Evolutionary conservation across 2,113 vertebrate species (phyloP), one percentile per base, ranked within the genome.

Genomic region (Phyllopteryx taeniolatus): DNA sequence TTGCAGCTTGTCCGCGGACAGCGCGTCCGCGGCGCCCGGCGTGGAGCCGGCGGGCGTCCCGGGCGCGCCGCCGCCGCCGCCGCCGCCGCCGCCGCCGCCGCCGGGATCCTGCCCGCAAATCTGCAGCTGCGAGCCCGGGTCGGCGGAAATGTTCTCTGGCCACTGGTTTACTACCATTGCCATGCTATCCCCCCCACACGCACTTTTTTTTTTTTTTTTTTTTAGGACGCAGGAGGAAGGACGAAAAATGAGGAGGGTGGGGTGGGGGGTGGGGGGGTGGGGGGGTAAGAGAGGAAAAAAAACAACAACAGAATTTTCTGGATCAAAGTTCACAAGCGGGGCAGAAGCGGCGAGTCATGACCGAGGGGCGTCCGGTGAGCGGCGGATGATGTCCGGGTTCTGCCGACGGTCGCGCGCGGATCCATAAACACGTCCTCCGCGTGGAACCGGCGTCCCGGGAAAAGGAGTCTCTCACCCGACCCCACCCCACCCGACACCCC

Each of bases 91-190:
- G 68, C 92, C 93, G 22, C 90, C 91, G n/a, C 92, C 93, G 35
- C 90, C 90, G 35, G 93, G 91, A 71, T 94, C 94, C 87, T 93
- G 94, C 65, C 90, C 83, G 86, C 92, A 94, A 44, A 94, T 86
- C 90, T 93, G 92, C 66, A 93, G 92, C 80, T 94, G 94, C 63
- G 91, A 91, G 44, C 91, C 93, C 68, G 91, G 91, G 53, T 93
- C 94, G 77, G 91, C 90, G 67, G 93, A 91, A 88, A 95, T 93
- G 91, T 90, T 94, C 85, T 95, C 94, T 89, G 93, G 86, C 94
- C 94, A 95, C 83, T 93, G 94, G 86, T 91, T 93, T 89, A 94
- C 93, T 89, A 94, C 92, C 94, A 95, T 92, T 90, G 94, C 93
- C 94, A 95, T 94, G 92, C 89, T 94, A 91, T 88, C 91, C 80